Base-by-base conservation (phyloP, 1,140 invertebrate species). In the Neodiprion pinetum region DNA sequence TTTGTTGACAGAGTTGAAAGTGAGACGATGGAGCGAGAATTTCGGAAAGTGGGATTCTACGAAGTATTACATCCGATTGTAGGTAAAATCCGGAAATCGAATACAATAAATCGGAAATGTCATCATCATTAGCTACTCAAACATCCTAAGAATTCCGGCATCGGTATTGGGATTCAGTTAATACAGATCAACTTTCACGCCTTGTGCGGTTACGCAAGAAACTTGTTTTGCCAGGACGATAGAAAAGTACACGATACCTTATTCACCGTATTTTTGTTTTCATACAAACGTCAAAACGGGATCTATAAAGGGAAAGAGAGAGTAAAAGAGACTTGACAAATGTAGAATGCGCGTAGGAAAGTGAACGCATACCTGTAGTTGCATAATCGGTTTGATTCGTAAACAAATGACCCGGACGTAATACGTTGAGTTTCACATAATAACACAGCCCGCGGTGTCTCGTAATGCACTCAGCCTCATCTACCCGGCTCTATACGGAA, bases 201-300 rank as follows among this genome's bases (percentile, higher is more conserved):
- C 40, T 65, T 68, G 9, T 65, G 23, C n/a, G 47, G 21, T 85
- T 86, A 84, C 79, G 80, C 84, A 86, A 86, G 83, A 78, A 85
- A 85, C 84, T 79, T 74, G 82, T 84, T 85, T 81, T 73, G 10
- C 72, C 47, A 28, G 65, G 69, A 48, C 48, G 69, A 48, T 10
- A 72, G 70, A 75, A 75, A 79, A 84, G 78, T 72, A 73, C 67
- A 67, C n/a, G 49, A 9, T 65, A 67, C 76, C 74, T 70, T 71
- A 14, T 72, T 75, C 73, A 14, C 74, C 67, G 61, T 68, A 69
- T 67, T 68, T 50, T 7, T 17, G 21, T 69, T 69, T 49, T 9
- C 10, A 47, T 17, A 4, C 53, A 14, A n/a, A 74, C 48, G 49
- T 50, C 70, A 53, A 68, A 74, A 69, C 28, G 5, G 28, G 68